Percentiles rank a stretch among this genome's conserved stretches.
Evolutionary conservation across 2,888 invertebrate genomes (phyloP).

Genomic region (Uloborus plumipes): DNA sequence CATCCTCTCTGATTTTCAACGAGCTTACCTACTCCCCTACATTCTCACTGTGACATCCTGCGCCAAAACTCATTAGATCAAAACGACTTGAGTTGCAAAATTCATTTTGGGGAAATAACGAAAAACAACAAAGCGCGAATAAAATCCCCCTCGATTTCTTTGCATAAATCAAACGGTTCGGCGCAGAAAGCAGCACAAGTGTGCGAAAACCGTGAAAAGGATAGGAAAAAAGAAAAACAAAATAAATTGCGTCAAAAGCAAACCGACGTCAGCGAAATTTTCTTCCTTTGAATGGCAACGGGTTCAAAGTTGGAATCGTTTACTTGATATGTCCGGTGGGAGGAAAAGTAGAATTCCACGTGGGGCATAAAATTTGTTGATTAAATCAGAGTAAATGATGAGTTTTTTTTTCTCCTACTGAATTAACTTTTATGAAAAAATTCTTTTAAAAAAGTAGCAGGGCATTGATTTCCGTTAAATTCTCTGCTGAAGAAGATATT

Average conservation of each 20-base stretch:
- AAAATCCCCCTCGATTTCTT: slow-evolving; percentile 40
- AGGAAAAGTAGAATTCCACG: slow-evolving; percentile 10
- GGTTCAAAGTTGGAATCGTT: slow-evolving; percentile 24
- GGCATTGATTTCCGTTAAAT: too few species aligned
- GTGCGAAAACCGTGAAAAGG: slow-evolving; percentile 36
- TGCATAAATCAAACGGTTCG: slow-evolving; percentile 32
- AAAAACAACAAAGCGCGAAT: slow-evolving; percentile 35
- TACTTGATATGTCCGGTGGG: slow-evolving; percentile 21
- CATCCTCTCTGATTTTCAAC: not conserved
- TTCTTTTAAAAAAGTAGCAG: too few species aligned
- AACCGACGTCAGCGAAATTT: slow-evolving; percentile 53
- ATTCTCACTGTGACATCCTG: slow-evolving; percentile 29
- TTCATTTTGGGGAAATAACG: slow-evolving; percentile 34
- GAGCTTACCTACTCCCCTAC: slow-evolving; percentile 21
- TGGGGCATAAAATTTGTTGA: slow-evolving; percentile 33
- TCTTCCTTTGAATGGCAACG: slow-evolving; percentile 30
- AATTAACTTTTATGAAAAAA: too few species aligned
- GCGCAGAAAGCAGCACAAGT: not conserved
- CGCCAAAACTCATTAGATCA: slow-evolving; percentile 55
- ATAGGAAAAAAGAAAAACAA: slow-evolving; percentile 19
- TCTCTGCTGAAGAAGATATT: too few species aligned
- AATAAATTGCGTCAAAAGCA: slow-evolving; percentile 49
- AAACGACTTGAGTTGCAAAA: slow-evolving; percentile 47
- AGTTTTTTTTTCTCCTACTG: not conserved
- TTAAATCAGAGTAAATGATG: slow-evolving; percentile 40